Base-by-base conservation (phyloP, 2,888 invertebrate genomes). In the Chaetoderma sp. region DNA sequence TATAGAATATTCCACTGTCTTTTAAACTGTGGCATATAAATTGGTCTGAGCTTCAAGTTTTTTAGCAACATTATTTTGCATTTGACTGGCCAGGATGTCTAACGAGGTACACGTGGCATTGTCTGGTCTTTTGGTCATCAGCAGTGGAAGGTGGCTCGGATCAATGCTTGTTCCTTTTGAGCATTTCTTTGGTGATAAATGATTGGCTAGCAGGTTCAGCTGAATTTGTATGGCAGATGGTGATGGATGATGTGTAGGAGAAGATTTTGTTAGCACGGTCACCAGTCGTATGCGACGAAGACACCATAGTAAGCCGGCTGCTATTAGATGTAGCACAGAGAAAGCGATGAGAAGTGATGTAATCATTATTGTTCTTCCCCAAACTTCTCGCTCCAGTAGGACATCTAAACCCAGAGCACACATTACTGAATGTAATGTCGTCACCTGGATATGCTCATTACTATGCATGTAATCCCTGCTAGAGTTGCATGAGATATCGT, bases 31-130 rank as follows among this genome's bases (percentile, higher is more conserved):
- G 28, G 52, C 52, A 52, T 52, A 52, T n/a, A 4, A 32, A 33
- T 52, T 52, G 16, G 28, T 52, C 52, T 52, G 52, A 32, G 32
- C 16, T 10, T 33, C 16, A 4, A 52, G 52, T 30, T 52, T 52
- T 5, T 32, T 52, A 33, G 32, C 28, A 33, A 52, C 52, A 30
- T 52, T 32, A 32, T 52, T 52, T 52, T 52, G 52, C 52, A 52
- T 52, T n/a, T n/a, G n/a, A n/a, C n/a, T n/a, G n/a, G n/a, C n/a
- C n/a, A n/a, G n/a, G n/a, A n/a, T n/a, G n/a, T n/a, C n/a, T n/a
- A n/a, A n/a, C n/a, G n/a, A n/a, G 30, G 6, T 52, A 13, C 13
- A 28, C n/a, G 32, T 3, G 3, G 28, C 18, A 13, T 30, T 33
- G 25, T 60, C 50, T 45, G 45, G 49, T 18, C 50, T 25, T n/a